Evolutionary conservation across 2,888 invertebrate genomes (phyloP), one percentile per base, ranked within the genome.

Genomic region (Copidosoma aretas): DNA sequence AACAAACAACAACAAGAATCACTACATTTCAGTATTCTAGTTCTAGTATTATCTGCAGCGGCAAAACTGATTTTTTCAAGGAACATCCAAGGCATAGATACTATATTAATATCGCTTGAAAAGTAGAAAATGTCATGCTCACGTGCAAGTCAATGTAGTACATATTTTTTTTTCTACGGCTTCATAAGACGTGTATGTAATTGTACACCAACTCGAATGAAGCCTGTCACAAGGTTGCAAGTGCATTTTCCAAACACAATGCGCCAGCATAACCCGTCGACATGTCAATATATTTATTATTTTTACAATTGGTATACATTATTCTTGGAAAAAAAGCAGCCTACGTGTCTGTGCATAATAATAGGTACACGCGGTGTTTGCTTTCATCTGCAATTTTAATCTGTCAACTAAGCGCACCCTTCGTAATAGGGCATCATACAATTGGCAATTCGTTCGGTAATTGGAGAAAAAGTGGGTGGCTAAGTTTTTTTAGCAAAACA

Each of bases 91-190:
- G 21, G 19, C 54, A 17, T 57, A 58, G 53, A 51, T 53, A 54
- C 53, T 19, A 60, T 67, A 64, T 70, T 70, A 70, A 70, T 67
- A 67, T 64, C 63, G 63, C 32, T 60, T 21, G 32, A 32, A 32
- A 32, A 32, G 32, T 49, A 54, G 66, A 67, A 67, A 66, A 71
- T 67, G 67, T 71, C 71, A 64, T 54, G 56, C 62, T 59, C 49
- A 24, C 61, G 63, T 53, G 67, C 71, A 71, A 67, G 67, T 71
- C 71, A 71, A 67, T 71, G 67, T 71, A 67, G 62, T 67, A 64
- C 51, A 64, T 8, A 32, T 8, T 32, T 32, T 32, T 32, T 64
- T 62, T 61, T 70, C 41, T 71, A 67, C 46, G 71, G 71, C 71
- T 71, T 71, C 71, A 58, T 62, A 63, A 69, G 69, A 65, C 69